Percentiles rank a stretch among this genome's conserved stretches.
phyloP scores from a whole-genome alignment of 1,140 invertebrate genomes.

The Chironomus tepperi region DNA sequence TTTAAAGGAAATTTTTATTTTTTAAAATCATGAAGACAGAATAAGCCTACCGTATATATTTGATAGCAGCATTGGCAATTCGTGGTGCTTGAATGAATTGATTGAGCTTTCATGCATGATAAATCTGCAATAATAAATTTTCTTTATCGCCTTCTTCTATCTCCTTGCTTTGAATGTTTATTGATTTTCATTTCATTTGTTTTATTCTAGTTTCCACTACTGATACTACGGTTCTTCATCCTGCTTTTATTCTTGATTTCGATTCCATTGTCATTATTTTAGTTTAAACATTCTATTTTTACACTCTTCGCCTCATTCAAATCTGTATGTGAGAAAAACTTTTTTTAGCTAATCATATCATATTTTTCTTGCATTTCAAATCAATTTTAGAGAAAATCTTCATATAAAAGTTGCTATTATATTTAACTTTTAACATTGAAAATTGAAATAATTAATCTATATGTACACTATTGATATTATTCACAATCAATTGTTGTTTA shows the following conservation, averaged over 20 bases:
- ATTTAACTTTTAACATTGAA: background rate
- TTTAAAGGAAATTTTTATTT: background rate
- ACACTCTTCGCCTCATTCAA: background rate
- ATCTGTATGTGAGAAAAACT: background rate
- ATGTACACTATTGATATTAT: background rate
- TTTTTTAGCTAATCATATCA: background rate
- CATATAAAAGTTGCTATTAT: too few species aligned
- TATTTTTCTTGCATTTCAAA: too few species aligned
- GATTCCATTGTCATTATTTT: too few species aligned
- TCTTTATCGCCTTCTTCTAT: background rate
- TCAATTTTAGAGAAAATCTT: too few species aligned
- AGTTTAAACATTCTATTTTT: background rate
- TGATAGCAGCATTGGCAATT: slow-evolving; percentile 11
- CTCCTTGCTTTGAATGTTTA: background rate
- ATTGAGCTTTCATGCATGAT: slow-evolving; percentile 16
- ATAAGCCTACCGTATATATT: slow-evolving; percentile 10
- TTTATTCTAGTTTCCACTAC: too few species aligned
- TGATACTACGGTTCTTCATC: background rate
- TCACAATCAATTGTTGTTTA: background rate
- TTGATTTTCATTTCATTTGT: slow-evolving; percentile 20
- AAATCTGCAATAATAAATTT: slow-evolving; percentile 11
- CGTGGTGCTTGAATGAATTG: slow-evolving; percentile 5
- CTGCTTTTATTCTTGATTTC: background rate
- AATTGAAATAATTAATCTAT: background rate
- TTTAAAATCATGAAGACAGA: background rate